Conservation (phyloP, 2,888 invertebrate genomes). For the Dynastes tityus region DNA sequence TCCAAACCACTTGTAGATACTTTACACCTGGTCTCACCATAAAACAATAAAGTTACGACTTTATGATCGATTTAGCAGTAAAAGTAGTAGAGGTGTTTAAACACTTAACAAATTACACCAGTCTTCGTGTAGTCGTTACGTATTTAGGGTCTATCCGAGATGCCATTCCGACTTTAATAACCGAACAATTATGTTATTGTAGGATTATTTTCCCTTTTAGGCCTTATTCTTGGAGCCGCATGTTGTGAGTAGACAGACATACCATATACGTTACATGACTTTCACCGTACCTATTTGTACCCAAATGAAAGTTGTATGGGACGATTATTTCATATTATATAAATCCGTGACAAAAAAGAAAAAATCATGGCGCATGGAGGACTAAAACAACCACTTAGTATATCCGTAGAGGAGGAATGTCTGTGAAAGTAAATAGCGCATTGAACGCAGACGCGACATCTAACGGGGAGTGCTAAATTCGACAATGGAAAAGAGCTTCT, state of each 20-base stretch:
- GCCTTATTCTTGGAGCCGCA: neutral
- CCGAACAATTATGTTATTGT: neutral
- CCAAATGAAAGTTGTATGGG: too few species aligned
- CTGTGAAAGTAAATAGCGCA: too few species aligned
- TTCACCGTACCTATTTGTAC: too few species aligned
- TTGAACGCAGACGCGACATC: conserved; percentile 8
- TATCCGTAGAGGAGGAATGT: too few species aligned
- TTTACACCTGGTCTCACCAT: conserved; percentile 65
- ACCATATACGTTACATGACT: neutral
- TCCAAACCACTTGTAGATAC: conserved; percentile 66
- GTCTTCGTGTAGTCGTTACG: neutral
- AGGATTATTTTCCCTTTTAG: conserved; percentile 19
- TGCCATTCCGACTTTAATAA: conserved; percentile 21
- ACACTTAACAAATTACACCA: conserved; percentile 67
- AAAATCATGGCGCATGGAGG: too few species aligned
- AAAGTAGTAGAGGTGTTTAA: conserved; percentile 69
- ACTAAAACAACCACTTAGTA: too few species aligned
- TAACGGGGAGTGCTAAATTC: neutral
- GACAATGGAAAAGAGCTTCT: neutral
- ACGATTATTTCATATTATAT: too few species aligned
- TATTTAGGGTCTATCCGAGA: conserved; percentile 30
- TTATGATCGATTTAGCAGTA: conserved; percentile 69
- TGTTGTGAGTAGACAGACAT: neutral
- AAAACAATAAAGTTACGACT: conserved; percentile 68
- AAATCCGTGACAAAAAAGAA: too few species aligned